These are phyloP conservation scores for Romanogobio albipinnatus DNA, from an alignment of 2,113 vertebrate species.

Conservation along the genomic window DNA sequence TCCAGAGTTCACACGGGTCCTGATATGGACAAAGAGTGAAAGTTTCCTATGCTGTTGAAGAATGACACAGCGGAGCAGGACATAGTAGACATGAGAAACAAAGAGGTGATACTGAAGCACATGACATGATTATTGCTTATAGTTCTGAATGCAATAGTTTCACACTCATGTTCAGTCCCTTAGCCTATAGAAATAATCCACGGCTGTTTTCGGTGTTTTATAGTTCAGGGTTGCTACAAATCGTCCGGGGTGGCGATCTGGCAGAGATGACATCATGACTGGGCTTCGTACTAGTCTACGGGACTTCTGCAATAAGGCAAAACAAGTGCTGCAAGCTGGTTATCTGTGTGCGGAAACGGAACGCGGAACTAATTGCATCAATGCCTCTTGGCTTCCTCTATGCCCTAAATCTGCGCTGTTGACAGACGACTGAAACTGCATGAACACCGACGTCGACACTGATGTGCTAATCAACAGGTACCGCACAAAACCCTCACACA, in stretches of 20 bases:
- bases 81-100: neutral
- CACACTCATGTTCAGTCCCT: neutral
- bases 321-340: slow-evolving; percentile 22
- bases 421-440: slow-evolving; percentile 33
- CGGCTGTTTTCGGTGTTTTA: neutral
- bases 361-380: slow-evolving; percentile 5
- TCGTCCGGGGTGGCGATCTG: neutral
- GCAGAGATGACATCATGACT: neutral
- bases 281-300: slow-evolving; percentile 1
- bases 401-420: neutral
- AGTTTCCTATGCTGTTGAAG: neutral
- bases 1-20: neutral
- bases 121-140: slow-evolving; percentile 27
- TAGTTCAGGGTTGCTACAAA: slow-evolving; percentile 7
- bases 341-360: neutral
- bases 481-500: slow-evolving; percentile 41
- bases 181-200: neutral
- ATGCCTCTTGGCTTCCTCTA: neutral
- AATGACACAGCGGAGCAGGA: neutral
- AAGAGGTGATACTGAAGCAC: neutral
- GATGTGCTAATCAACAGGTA: slow-evolving; percentile 10
- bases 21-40: neutral
- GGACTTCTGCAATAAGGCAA: slow-evolving; percentile 31
- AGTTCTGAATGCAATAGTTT: neutral
- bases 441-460: neutral